Conservation (phyloP, 2,113 vertebrate species). For the Bos javanicus region DNA sequence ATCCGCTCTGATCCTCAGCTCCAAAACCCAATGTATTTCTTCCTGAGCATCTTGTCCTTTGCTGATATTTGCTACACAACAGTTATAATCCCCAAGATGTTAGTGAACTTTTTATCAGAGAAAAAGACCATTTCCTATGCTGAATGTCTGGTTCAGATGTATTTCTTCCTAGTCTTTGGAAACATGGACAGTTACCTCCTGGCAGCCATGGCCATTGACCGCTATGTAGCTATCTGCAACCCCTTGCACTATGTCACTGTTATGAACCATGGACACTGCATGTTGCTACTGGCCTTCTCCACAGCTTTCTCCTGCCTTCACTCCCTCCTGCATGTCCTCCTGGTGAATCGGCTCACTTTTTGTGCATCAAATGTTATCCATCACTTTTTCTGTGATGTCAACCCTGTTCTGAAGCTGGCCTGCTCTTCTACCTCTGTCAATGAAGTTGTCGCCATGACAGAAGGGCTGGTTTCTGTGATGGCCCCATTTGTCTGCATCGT, state of each 20-base stretch:
- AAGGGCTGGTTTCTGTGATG: slow-evolving; percentile 33
- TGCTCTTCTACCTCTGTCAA: slow-evolving; percentile 47
- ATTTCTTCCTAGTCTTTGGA: slow-evolving; percentile 56
- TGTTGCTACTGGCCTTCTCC: background rate
- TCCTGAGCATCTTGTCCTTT: slow-evolving; percentile 65
- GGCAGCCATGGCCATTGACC: slow-evolving; percentile 60
- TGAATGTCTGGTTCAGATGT: slow-evolving; percentile 60
- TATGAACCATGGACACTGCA: slow-evolving; percentile 19
- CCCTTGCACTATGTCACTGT: slow-evolving; percentile 46
- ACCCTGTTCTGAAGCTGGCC: slow-evolving; percentile 51
- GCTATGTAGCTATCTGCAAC: slow-evolving; percentile 51
- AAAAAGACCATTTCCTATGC: slow-evolving; percentile 55
- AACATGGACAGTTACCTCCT: slow-evolving; percentile 52
- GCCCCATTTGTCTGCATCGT: slow-evolving; percentile 37
- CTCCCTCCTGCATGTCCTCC: slow-evolving; percentile 24
- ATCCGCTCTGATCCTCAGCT: slow-evolving; percentile 41
- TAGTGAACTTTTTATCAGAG: slow-evolving; percentile 54
- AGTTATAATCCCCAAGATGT: slow-evolving; percentile 52
- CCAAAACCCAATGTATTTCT: slow-evolving; percentile 74
- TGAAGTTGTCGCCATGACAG: slow-evolving; percentile 29
- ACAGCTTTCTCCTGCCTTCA: slow-evolving; percentile 3
- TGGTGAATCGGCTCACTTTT: slow-evolving; percentile 42
- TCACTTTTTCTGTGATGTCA: slow-evolving; percentile 61
- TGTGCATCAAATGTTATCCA: slow-evolving; percentile 53
- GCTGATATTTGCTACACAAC: slow-evolving; percentile 61